Conservation (phyloP, 2,797 vertebrate genomes). For the Sternarchorhynchus goeldii region DNA sequence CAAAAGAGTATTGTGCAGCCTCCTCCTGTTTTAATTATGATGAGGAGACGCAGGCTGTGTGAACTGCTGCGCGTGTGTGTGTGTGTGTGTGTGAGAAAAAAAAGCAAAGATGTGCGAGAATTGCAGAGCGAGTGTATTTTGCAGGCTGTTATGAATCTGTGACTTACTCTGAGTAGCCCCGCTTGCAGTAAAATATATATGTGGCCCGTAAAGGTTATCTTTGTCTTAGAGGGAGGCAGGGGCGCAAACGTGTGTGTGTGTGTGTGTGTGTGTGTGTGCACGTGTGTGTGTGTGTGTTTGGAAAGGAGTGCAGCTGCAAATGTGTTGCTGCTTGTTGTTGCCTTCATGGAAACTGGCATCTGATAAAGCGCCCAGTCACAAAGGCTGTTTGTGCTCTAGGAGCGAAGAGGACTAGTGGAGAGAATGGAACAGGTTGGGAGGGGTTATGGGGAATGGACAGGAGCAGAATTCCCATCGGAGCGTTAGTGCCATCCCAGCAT, state of each 20-base stretch:
- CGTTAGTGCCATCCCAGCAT: slow-evolving; percentile 66
- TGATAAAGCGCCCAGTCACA: slow-evolving; percentile 70
- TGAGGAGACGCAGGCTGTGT: slow-evolving; percentile 64
- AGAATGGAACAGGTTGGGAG: slow-evolving; percentile 73
- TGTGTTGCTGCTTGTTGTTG: slow-evolving; percentile 79
- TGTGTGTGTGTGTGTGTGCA: slow-evolving; percentile 32
- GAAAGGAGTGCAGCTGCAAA: slow-evolving; percentile 64
- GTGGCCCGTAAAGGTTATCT: too few relatives aligned
- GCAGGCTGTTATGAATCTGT: too few relatives aligned
- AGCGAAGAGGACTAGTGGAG: slow-evolving; percentile 66
- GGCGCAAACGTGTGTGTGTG: too few relatives aligned
- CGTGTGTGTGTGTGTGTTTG: slow-evolving; percentile 52
- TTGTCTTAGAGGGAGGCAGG: too few relatives aligned
- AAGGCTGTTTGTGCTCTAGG: slow-evolving; percentile 74
- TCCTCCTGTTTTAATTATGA: slow-evolving; percentile 81
- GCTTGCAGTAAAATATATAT: neutral
- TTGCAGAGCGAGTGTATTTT: slow-evolving; percentile 48
- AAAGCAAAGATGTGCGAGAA: slow-evolving; percentile 41
- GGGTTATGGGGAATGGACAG: slow-evolving; percentile 77
- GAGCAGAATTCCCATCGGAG: slow-evolving; percentile 74
- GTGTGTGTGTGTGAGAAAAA: slow-evolving; percentile 23
- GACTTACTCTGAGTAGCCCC: neutral
- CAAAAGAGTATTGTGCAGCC: slow-evolving; percentile 78
- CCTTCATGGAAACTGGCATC: slow-evolving; percentile 81
- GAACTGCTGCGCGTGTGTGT: slow-evolving; percentile 43